Evolutionary conservation across 2,888 invertebrate species (phyloP), one percentile per base, ranked within the genome.

Genomic region (Calliscelio sp.): DNA sequence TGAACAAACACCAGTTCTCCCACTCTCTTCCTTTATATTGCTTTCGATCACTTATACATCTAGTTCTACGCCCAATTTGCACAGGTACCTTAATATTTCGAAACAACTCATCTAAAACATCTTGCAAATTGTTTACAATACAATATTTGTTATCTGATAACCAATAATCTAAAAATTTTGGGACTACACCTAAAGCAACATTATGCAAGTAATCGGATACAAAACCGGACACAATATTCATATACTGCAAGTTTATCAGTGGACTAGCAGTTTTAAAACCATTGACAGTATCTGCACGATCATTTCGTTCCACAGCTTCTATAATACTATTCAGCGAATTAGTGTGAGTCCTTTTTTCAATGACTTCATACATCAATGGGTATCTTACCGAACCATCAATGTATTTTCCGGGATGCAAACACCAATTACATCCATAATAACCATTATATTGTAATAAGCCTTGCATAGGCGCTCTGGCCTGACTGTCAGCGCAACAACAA

Each of bases 361-460:
- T 24, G 1, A 6, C 11, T 51, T 51, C 24, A 24, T 51, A 22
- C 14, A 51, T 5, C 14, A 51, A 51, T 5, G 18, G 24, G 24
- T 51, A 51, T 5, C 51, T 5, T 24, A 24, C n/a, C 7, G 51
- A 7, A 38, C 11, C 11, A 8, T 38, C 38, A 11, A 32, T 10
- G 46, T 63, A 46, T 41, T 18, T 11, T 25, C 63, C 63, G 2
- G 24, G 44, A 46, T 44, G 44, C 28, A 63, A 28, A 11, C 63
- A 63, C 63, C 63, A 63, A 20, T 35, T 63, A 14, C 63, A 63
- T 11, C 46, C 63, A 16, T 25, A n/a, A 28, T 63, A 10, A 1
- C 25, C 63, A 46, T 63, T 63, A 11, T 14, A 63, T 46, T 63
- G 63, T 25, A 44, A 0, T 28, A 38, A 38, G 3, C 38, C 38